phyloP scores from a whole-genome alignment of 2,113 vertebrate species.

The Embiotoca jacksoni region DNA sequence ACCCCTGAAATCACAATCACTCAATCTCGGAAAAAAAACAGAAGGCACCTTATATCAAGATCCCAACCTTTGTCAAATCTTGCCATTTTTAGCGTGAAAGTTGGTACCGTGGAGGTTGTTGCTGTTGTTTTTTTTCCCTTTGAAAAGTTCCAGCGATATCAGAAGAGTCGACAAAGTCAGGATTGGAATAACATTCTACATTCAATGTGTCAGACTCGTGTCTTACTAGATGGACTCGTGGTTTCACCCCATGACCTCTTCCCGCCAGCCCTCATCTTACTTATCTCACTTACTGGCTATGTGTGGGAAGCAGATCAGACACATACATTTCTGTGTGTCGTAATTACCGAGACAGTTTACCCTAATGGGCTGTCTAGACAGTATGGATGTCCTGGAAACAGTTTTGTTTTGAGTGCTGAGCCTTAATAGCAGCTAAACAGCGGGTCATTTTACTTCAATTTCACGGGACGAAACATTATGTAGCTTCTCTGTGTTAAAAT shows the following conservation, averaged over 20 bases:
- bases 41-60: too few species aligned
- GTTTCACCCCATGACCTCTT: constrained; percentile 2
- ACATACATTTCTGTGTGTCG: constrained; percentile 2
- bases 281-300: constrained; percentile 1
- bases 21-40: too few species aligned
- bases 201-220: too few species aligned
- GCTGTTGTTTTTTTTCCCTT: too few species aligned
- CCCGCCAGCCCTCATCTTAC: not conserved
- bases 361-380: constrained; percentile 42
- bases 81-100: too few species aligned
- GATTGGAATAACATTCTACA: too few species aligned
- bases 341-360: constrained; percentile 24
- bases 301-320: not conserved
- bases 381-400: constrained; percentile 18
- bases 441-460: constrained; percentile 3
- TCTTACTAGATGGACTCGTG: not conserved
- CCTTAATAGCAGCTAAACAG: not conserved
- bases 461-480: not conserved
- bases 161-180: too few species aligned
- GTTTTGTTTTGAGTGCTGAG: constrained; percentile 11
- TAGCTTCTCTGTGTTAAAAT: not conserved
- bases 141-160: too few species aligned
- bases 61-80: too few species aligned
- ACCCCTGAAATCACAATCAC: too few species aligned
- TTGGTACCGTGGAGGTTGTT: too few species aligned